Percentiles rank a stretch among this genome's conserved stretches.
Evolutionary conservation across 2,113 vertebrate species (phyloP).

Genomic region (Canis aureus): DNA sequence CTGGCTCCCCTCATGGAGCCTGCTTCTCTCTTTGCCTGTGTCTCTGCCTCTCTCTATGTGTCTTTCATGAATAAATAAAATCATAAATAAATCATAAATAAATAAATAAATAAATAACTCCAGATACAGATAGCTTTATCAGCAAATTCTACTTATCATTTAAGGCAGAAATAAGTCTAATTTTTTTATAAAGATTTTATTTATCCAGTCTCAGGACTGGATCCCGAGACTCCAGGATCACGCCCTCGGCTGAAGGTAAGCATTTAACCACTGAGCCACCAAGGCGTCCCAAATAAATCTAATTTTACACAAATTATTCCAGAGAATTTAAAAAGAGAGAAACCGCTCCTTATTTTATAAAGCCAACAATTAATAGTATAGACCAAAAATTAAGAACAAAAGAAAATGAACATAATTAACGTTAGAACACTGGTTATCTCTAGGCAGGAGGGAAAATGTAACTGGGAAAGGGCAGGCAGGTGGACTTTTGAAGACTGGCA

Average conservation of each 20-base stretch:
- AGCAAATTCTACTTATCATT: slow-evolving; percentile 39
- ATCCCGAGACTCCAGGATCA: too few species aligned
- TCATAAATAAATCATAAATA: background rate
- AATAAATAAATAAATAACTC: background rate
- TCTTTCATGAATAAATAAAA: background rate
- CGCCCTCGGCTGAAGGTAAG: too few species aligned
- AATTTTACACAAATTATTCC: slow-evolving; percentile 53
- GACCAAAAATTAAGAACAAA: slow-evolving; percentile 53
- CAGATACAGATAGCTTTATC: slow-evolving; percentile 32
- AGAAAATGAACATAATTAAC: slow-evolving; percentile 18
- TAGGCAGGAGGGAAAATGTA: background rate
- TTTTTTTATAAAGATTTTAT: background rate
- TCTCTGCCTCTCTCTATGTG: too few species aligned
- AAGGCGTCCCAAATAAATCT: slow-evolving; percentile 11
- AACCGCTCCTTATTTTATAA: slow-evolving; percentile 19
- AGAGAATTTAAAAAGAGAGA: slow-evolving; percentile 36
- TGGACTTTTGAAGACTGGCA: background rate
- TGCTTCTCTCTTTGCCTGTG: too few species aligned
- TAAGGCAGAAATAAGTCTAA: slow-evolving; percentile 58
- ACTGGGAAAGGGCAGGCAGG: background rate
- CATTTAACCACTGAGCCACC: too few species aligned
- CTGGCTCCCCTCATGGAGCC: too few species aligned
- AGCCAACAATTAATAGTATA: background rate
- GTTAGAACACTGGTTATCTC: background rate
- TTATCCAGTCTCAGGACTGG: too few species aligned